These are phyloP conservation scores for Conger conger DNA, from an alignment of 2,113 vertebrate genomes.

Conservation along the genomic window DNA sequence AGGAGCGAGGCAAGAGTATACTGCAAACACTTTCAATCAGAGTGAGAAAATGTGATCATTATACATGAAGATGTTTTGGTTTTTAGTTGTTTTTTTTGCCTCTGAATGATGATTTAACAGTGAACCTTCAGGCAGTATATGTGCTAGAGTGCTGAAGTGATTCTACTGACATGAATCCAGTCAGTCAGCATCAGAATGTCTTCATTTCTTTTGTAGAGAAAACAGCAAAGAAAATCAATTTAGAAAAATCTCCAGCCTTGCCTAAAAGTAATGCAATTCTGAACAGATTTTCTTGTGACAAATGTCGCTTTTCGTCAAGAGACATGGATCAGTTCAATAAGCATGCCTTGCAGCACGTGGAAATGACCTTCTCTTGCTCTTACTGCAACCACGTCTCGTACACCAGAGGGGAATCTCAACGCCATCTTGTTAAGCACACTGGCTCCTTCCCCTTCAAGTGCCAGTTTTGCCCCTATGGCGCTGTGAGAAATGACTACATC, in stretches of 20 bases:
- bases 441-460: conserved; percentile 82
- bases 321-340: conserved; percentile 74
- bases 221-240: conserved; percentile 23
- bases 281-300: conserved; percentile 76
- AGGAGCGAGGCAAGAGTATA: not conserved
- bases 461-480: conserved; percentile 86
- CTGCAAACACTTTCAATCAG: not conserved
- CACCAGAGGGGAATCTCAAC: conserved; percentile 83
- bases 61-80: not conserved
- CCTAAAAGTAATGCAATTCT: conserved; percentile 66
- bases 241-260: conserved; percentile 44
- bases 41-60: not conserved
- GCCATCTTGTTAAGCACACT: conserved; percentile 84
- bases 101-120: not conserved
- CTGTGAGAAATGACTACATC: conserved; percentile 85
- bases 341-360: conserved; percentile 74
- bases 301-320: conserved; percentile 81
- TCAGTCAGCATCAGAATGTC: conserved; percentile 47
- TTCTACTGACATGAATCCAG: conserved; percentile 39
- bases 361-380: conserved; percentile 79
- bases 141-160: not conserved
- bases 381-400: conserved; percentile 80
- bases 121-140: not conserved
- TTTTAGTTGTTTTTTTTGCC: not conserved
- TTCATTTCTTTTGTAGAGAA: conserved; percentile 49